Evolutionary conservation across 2,797 vertebrate species (phyloP), one percentile per base, ranked within the genome.

Genomic region (Euphonia xanthogaster): DNA sequence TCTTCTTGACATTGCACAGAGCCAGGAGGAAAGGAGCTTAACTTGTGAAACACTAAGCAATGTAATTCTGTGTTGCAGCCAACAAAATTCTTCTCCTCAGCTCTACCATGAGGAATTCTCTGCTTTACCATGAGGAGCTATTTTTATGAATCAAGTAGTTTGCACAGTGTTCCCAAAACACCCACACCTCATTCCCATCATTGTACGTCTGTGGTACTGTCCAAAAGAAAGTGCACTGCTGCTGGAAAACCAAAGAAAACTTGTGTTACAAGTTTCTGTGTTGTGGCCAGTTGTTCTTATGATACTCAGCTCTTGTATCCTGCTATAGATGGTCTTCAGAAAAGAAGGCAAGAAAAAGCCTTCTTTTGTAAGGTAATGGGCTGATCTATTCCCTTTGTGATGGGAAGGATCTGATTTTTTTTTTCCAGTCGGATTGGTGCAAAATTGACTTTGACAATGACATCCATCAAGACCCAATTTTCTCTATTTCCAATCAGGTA

Each of bases 141-240:
- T 21, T 67, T 94, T 88, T 76, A 31, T 4, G 11, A 91, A 31
- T 31, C 15, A 28, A 39, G 40, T 24, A 25, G 8, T 22, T 50
- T 48, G 22, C 42, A 33, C 12, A 28, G 40, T 37, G 51, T 39
- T 47, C 63, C 54, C 53, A 12, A 63, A 76, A 70, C 1, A 1
- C 9, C 35, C 73, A 22, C 17, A 18, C 0, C 8, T 3, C 1
- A 0, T 4, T 86, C 30, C 6, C 1, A 2, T 37, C 17, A 1
- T 18, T 31, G 21, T 12, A 19, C 1, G 1, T 78, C 63, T 45
- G 51, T 7, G 7, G 30, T 27, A 91, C 63, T 53, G n/a, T 58
- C n/a, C 57, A 58, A 88, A 92, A 12, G 10, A 82, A 88, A 87
- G 54, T 10, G 6, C 74, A 75, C 45, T 55, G 18, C 47, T 94